Conservation (phyloP, 2,797 vertebrate genomes). For the Chiroxiphia lanceolata region DNA sequence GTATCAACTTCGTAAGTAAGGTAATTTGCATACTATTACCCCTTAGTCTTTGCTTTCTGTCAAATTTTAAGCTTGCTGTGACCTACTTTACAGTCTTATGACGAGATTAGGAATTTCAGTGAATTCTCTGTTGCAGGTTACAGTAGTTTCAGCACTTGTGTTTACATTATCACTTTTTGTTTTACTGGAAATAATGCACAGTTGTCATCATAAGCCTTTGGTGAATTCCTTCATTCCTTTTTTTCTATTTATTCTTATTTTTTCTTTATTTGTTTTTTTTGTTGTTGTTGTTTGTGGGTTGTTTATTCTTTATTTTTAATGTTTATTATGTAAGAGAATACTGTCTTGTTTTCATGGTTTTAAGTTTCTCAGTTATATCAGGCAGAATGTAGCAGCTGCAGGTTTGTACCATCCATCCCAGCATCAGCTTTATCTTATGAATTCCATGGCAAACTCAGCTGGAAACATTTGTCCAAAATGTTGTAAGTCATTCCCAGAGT, state of each 20-base stretch:
- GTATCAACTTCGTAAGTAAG: constrained; percentile 27
- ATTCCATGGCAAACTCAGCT: not conserved
- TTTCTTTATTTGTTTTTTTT: not conserved
- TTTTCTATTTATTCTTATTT: not conserved
- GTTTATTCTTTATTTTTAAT: not conserved
- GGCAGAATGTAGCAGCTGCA: not conserved
- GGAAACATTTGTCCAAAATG: not conserved
- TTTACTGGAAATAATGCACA: constrained; percentile 44
- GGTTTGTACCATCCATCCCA: not conserved
- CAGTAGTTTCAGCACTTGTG: not conserved
- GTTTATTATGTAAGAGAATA: not conserved
- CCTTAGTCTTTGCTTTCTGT: constrained; percentile 55
- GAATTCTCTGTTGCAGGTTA: not conserved
- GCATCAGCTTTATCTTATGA: not conserved
- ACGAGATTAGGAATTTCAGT: constrained; percentile 60
- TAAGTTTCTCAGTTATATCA: not conserved
- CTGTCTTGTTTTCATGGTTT: not conserved
- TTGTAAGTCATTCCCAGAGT: not conserved
- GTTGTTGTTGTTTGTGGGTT: not conserved
- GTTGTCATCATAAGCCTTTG: not conserved
- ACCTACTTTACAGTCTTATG: constrained; percentile 72
- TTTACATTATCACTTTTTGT: constrained; percentile 23
- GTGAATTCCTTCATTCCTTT: not conserved
- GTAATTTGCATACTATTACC: constrained; percentile 61
- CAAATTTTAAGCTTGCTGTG: constrained; percentile 70